Base-by-base conservation (phyloP, 2,797 vertebrate genomes). In the Acipenser transmontanus region DNA sequence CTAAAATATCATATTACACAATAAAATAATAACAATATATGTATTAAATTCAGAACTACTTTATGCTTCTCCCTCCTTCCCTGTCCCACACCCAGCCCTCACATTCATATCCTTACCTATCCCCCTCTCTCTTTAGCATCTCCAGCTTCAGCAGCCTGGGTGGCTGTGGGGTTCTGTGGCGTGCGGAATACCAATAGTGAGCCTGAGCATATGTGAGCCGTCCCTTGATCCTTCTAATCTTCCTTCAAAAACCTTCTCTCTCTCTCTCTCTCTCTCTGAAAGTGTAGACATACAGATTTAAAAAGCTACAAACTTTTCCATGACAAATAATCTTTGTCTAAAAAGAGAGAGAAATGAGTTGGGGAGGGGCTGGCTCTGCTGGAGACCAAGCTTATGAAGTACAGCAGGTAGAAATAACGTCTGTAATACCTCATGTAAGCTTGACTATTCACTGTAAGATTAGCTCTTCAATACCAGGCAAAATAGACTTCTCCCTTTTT, bases 191-290 rank as follows among this genome's bases (percentile, higher is more conserved):
- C 91, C 90, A 93, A 91, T 92, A 89, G 89, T 93, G 90, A 94
- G 86, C 84, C 91, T 82, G 89, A 95, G 93, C 95, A 97, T 97
- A 96, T 97, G 95, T 92, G 93, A 93, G 91, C 90, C 91, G 91
- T 91, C 91, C 34, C 91, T 91, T 98, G 97, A 98, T 97, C 95
- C 94, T 90, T 88, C 93, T 97, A 97, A 97, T 98, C 94, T 97
- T 82, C 84, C 91, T 94, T 91, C 91, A 91, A 89, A 88, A 85
- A 91, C 91, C 78, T 62, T 72, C 81, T 34, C 20, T 34, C 34
- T 34, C 34, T 4, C n/a, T n/a, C n/a, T 54, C 52, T 54, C 52
- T 6, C 52, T 54, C 52, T 54, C 9, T 83, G 86, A 80, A 84
- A 85, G 82, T 83, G 76, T 76, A 85, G 83, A 80, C 83, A 85